Conservation (phyloP, 2,888 invertebrate species). For the Eupithecia tripunctaria region DNA sequence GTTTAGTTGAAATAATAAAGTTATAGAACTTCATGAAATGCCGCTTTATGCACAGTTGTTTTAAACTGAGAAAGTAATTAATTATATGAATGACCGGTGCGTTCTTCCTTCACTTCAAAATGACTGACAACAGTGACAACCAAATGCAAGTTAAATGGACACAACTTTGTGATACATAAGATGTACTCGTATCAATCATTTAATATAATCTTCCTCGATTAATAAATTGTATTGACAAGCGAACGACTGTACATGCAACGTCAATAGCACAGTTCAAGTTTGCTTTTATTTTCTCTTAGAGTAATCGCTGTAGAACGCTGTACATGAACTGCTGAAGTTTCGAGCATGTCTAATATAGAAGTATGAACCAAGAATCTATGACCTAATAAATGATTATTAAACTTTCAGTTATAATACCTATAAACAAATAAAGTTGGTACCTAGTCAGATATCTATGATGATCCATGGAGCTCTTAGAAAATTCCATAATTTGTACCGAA, state of each 20-base stretch:
- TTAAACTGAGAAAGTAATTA: background rate
- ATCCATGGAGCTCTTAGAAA: background rate
- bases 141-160: background rate
- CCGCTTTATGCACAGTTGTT: background rate
- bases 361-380: background rate
- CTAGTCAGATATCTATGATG: background rate
- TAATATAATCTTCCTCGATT: background rate
- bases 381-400: background rate
- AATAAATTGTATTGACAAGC: conserved; percentile 4
- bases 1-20: background rate
- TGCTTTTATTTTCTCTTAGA: background rate
- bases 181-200: conserved; percentile 1
- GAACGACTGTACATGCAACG: background rate
- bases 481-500: background rate
- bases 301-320: background rate
- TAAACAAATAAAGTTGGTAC: background rate
- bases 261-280: background rate
- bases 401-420: background rate
- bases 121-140: conserved; percentile 2
- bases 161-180: conserved; percentile 1
- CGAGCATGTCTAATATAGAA: background rate
- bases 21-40: background rate
- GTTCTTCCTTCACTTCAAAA: background rate
- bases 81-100: background rate
- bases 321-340: background rate